Evolutionary conservation across 1,140 invertebrate species (phyloP), one percentile per base, ranked within the genome.

Genomic region (Acromyrmex heyeri): DNA sequence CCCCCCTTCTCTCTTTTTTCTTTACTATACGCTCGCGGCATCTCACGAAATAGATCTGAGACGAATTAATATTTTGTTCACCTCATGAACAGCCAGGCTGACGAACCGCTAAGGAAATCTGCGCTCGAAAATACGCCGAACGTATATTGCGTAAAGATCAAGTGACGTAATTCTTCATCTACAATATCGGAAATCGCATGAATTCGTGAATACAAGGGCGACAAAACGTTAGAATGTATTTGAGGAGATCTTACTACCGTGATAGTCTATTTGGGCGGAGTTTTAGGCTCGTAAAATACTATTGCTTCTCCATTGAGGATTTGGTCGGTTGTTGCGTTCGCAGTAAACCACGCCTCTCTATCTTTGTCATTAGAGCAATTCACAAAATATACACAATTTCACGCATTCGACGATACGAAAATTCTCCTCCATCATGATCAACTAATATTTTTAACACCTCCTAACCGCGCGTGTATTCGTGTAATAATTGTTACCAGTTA

Each of bases 31-130:
- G 44, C 59, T 86, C 27, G 59, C 76, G 18, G 38, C 79, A 48
- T 65, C 34, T 81, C 62, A 69, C 79, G 69, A 83, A 83, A 83
- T 75, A 83, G 79, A 83, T 83, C 69, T 55, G 79, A 73, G 38
- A 82, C 79, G 67, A 82, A 82, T 82, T 82, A 67, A 82, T 82
- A 82, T 82, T 82, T 82, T 24, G 79, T 73, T 82, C 38, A 30
- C 24, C 53, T n/a, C 38, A 24, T 18, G 10, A 53, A 53, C 57
- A 14, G 34, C 16, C 44, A 7, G 5, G 27, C n/a, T 55, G 55
- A 55, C 77, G n/a, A 79, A 62, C 48, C 50, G 34, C 59, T 53
- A 82, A 79, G 57, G 48, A 55, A 79, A 69, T 79, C 77, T 81
- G 55, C 48, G 62, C 21, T 50, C 75, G 16, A 27, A 7, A 44